Conservation (phyloP, 1,140 invertebrate genomes). For the Uloborus diversus region DNA sequence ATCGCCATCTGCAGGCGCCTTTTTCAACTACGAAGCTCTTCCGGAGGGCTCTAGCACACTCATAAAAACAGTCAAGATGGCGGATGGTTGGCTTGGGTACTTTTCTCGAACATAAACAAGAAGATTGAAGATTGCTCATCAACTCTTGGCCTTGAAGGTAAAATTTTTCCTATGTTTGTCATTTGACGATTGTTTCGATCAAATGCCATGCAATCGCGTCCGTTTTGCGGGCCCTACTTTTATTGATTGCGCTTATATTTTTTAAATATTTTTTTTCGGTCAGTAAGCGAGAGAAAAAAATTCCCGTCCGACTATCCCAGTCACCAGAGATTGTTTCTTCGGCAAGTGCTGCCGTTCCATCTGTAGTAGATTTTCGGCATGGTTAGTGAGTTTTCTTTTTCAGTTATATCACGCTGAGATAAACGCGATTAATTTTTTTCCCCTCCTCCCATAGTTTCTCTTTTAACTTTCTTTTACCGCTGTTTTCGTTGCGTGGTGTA, state of each 20-base stretch:
- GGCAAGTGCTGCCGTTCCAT: not conserved
- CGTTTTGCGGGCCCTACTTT: not conserved
- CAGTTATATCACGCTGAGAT: not conserved
- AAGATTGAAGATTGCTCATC: constrained; percentile 52
- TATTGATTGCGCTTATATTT: constrained; percentile 18
- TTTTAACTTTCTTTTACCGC: not conserved
- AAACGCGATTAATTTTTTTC: constrained; percentile 6
- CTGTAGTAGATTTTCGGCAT: not conserved
- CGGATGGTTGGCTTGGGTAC: constrained; percentile 51
- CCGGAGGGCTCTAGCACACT: constrained; percentile 29
- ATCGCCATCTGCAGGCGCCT: constrained; percentile 53
- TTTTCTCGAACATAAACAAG: constrained; percentile 56
- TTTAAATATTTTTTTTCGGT: constrained; percentile 22
- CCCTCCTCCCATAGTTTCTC: not conserved
- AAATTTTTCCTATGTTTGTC: constrained; percentile 34
- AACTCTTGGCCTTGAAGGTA: constrained; percentile 35
- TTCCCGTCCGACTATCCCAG: constrained; percentile 3
- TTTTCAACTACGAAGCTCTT: constrained; percentile 50
- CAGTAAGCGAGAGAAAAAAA: constrained; percentile 37
- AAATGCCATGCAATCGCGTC: constrained; percentile 11
- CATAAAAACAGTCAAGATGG: constrained; percentile 57
- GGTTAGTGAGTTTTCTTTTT: constrained; percentile 25
- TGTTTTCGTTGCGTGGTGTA: constrained; percentile 16
- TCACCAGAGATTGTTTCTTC: not conserved
- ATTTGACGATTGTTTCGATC: not conserved